These are phyloP conservation scores for Cebus imitator DNA, from an alignment of 2,113 vertebrate genomes.

Conservation along the genomic window DNA sequence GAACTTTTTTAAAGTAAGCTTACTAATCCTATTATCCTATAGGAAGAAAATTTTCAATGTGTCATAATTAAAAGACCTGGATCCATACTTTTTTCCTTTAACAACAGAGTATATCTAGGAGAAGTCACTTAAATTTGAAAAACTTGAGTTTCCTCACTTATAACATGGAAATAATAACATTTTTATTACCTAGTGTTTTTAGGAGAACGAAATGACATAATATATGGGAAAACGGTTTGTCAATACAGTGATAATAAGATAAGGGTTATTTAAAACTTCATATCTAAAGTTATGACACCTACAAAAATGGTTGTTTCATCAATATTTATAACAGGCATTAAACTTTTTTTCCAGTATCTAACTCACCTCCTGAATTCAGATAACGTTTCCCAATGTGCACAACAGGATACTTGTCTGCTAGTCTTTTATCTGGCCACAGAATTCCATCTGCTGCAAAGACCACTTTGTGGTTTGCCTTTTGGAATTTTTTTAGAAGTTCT, in stretches of 20 bases:
- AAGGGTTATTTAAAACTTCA: not conserved
- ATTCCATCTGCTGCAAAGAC: slow-evolving; percentile 94
- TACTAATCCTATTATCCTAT: not conserved
- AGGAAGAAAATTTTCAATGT: not conserved
- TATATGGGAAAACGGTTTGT: not conserved
- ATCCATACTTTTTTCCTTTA: not conserved
- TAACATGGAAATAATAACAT: not conserved
- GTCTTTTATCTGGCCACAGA: slow-evolving; percentile 94
- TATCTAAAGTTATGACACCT: not conserved
- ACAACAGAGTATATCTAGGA: not conserved
- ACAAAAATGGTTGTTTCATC: not conserved
- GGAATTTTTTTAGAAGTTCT: slow-evolving; percentile 95
- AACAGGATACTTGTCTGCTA: slow-evolving; percentile 93
- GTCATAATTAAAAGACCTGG: not conserved
- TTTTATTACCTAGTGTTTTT: not conserved
- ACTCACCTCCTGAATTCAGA: slow-evolving; percentile 96
- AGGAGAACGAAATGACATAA: not conserved
- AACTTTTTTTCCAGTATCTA: not conserved
- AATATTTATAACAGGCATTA: not conserved
- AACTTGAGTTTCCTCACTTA: not conserved
- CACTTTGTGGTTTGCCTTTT: slow-evolving; percentile 93
- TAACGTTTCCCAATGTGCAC: slow-evolving; percentile 95
- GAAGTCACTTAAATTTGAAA: not conserved
- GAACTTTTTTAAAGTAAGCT: not conserved
- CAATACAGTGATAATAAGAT: not conserved